Base-by-base conservation (phyloP, 2,888 invertebrate species). In the Chrysolina americana region DNA sequence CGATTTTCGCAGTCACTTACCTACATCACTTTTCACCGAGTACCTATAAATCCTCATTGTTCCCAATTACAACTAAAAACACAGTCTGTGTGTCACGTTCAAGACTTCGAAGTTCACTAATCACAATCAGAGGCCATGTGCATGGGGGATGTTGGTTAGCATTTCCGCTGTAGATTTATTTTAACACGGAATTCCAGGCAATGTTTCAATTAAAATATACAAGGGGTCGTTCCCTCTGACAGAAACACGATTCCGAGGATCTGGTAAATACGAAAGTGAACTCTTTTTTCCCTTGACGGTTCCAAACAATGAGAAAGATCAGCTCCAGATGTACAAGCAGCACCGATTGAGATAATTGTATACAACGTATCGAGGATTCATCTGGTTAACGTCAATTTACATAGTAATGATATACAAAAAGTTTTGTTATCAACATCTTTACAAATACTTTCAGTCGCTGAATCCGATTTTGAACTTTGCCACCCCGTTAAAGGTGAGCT, bases 181-280 rank as follows among this genome's bases (percentile, higher is more conserved):
- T 65, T 47, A 44, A 64, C 64, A 21, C 64, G 13, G 44, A 41
- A 36, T 44, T 64, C 64, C 17, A 65, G 59, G 59, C 59, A 28
- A 28, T 36, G 59, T 59, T 59, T 59, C n/a, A 36, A 65, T 65
- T 15, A 41, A 41, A 64, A 48, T 65, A 65, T 65, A 65, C 65
- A 65, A 65, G 23, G 65, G 65, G 65, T 65, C 65, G 48, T 44
- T 47, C 19, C 47, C 65, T 47, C 36, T 17, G 59, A 59, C 59
- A 59, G 44, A 65, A 48, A 23, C 19, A 41, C n/a, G 11, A 17
- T 36, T 62, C 62, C 4, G 2, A 41, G 21, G 44, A 21, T 56
- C 23, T 56, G 56, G 13, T 15, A 56, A 6, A 56, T 56, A 56
- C 23, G 56, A 56, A 47, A 15, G 10, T 47, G 47, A 15, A 47